These are phyloP conservation scores for Elgaria multicarinata DNA, from an alignment of 2,113 vertebrate genomes.

Conservation along the genomic window DNA sequence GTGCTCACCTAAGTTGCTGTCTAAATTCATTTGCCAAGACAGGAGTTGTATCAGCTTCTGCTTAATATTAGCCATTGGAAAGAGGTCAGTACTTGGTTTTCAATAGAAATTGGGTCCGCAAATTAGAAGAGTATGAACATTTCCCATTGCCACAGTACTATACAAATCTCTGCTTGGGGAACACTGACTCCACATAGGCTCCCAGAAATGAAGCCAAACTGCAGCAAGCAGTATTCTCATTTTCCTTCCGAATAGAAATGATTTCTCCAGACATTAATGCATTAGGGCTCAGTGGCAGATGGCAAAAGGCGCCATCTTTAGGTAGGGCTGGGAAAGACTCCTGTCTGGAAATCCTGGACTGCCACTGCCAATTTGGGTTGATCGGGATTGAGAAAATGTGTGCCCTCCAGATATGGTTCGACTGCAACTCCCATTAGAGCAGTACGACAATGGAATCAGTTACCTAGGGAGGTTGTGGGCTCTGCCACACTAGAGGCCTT, in stretches of 20 bases:
- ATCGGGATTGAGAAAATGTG: too few species aligned
- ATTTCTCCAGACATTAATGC: not conserved
- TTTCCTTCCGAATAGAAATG: not conserved
- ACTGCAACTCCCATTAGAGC: too few species aligned
- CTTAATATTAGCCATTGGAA: not conserved
- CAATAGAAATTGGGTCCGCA: not conserved
- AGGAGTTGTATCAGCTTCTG: not conserved
- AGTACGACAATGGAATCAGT: too few species aligned
- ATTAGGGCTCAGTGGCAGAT: not conserved
- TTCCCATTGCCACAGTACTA: not conserved
- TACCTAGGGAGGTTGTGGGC: too few species aligned
- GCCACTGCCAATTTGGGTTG: too few species aligned
- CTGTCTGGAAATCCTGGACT: too few species aligned
- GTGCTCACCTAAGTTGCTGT: not conserved
- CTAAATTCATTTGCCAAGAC: not conserved
- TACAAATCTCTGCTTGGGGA: not conserved
- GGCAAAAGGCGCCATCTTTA: too few species aligned
- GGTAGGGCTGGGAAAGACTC: too few species aligned
- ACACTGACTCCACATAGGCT: not conserved
- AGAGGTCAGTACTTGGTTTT: constrained; percentile 18
- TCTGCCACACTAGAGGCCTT: too few species aligned
- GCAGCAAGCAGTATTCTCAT: not conserved
- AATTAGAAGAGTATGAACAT: not conserved
- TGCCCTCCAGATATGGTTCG: too few species aligned
- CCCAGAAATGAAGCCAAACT: not conserved